These are phyloP conservation scores for Cyclina sinensis DNA, from an alignment of 1,140 invertebrate genomes.

Conservation along the genomic window DNA sequence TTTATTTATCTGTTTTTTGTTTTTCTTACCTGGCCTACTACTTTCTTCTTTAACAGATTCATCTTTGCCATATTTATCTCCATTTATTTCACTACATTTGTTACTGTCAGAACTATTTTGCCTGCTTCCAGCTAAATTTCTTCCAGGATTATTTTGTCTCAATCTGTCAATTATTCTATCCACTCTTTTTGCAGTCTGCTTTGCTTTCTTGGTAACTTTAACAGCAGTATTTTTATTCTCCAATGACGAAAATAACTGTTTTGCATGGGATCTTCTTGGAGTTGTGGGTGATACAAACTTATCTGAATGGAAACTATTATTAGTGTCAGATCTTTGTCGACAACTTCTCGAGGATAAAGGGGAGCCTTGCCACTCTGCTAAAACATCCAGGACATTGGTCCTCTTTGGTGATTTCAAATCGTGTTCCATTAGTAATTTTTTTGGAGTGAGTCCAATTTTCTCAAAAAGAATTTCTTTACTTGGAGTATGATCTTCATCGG, in stretches of 20 bases:
- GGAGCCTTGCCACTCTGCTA: conserved; percentile 44
- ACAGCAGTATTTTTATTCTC: neutral
- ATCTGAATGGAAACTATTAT: neutral
- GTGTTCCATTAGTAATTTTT: neutral
- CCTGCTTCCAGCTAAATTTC: neutral
- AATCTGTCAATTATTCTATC: conserved; percentile 40
- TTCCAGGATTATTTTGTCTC: conserved; percentile 29
- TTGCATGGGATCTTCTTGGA: conserved; percentile 15
- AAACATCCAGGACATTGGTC: conserved; percentile 37
- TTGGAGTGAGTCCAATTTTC: conserved; percentile 58
- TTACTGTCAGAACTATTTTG: neutral
- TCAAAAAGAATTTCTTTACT: conserved; percentile 52
- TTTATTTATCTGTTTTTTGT: neutral
- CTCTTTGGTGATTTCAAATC: conserved; percentile 40
- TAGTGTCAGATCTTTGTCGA: neutral
- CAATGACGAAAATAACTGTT: conserved; percentile 41
- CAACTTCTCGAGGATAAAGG: conserved; percentile 20
- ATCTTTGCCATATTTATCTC: neutral
- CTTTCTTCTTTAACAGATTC: neutral
- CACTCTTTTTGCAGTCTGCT: conserved; percentile 41
- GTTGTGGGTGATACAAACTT: conserved; percentile 19
- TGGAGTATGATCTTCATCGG: neutral
- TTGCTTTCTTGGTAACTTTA: neutral
- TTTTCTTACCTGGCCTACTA: neutral
- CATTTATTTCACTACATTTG: neutral